Evolutionary conservation across 2,113 vertebrate genomes (phyloP), one percentile per base, ranked within the genome.

Genomic region (Phaethon lepturus): DNA sequence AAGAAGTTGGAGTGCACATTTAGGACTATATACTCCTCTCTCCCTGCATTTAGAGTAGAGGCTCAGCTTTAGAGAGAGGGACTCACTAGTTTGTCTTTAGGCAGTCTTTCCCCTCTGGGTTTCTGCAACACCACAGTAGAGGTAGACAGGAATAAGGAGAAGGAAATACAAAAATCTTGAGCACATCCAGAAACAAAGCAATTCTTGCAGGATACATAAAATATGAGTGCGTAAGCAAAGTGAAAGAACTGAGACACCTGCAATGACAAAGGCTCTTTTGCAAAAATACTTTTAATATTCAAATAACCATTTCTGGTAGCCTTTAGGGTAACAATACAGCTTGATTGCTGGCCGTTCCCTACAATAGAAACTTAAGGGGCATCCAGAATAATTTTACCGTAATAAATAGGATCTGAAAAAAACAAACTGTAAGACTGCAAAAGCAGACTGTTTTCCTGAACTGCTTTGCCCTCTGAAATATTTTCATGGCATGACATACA

Each of bases 401-500:
- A 94, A 76, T 83, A 89, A 91, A 82, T 14, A 58, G 35, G n/a
- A 56, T 82, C 24, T 44, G 69, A 38, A 87, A 81, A 87, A 86
- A 91, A 2, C 7, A 76, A 76, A 59, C n/a, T 42, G 9, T 58
- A 73, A 76, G 33, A 10, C 84, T 94, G 73, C 33, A 95, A 69
- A 87, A 87, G 42, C 45, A 93, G 69, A 64, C 72, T 93, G 25
- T 81, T 96, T 89, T 85, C 50, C 63, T 94, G 84, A 73, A 86
- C 69, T 86, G 69, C 31, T 91, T 93, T 95, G 76, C 58, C 50
- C 53, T 90, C 63, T 73, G 71, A 95, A 95, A 85, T 90, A 73
- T 95, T 97, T 95, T 80, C 53, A 82, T 94, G 89, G 69, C 63
- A 76, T 91, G 73, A 47, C 84, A 82, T 79, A 56, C n/a, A 78